Base-by-base conservation (phyloP, 2,888 invertebrate genomes). In the Meteorus colon region DNA sequence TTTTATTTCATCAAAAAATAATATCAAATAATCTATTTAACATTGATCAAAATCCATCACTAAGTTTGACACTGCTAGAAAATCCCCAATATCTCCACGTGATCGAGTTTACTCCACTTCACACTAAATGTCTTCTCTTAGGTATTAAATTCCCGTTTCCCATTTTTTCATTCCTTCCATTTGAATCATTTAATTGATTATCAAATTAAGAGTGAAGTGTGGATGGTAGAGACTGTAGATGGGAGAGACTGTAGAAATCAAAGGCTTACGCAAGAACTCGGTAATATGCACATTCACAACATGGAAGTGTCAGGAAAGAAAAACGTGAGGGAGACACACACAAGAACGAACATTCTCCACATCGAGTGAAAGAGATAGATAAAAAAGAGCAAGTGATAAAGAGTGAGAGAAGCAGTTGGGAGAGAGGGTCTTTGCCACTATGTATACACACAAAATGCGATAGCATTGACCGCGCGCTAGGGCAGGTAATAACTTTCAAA, bases 401-500 rank as follows among this genome's bases (percentile, higher is more conserved):
- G 24, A 55, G 29, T 6, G 69, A 48, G 51, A 27, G 16, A 19
- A 27, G 41, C 41, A 41, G 41, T 41, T 29, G n/a, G 59, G 12
- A 59, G 19, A 67, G 55, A 51, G 27, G 29, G n/a, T 48, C n/a
- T 2, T 48, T 8, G 55, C 55, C 55, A n/a, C 8, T 19, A 55
- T 55, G n/a, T 19, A 55, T 24, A 55, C 5, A 55, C n/a, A 24
- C 19, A 55, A 19, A 55, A 68, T 66, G 73, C 74, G 77, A 69
- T 69, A 77, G 76, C 76, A 76, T 76, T 76, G 73, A 72, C 37
- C 51, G 73, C 69, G 34, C 48, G 70, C 67, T 73, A 77, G 77
- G 69, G 76, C 72, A 74, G 67, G 78, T 68, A 74, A 70, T 74
- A 77, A 75, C 67, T 76, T 76, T 76, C 62, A 68, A 60, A 65